Base-by-base conservation (phyloP, 2,888 invertebrate genomes). In the Limnephilus auricula region DNA sequence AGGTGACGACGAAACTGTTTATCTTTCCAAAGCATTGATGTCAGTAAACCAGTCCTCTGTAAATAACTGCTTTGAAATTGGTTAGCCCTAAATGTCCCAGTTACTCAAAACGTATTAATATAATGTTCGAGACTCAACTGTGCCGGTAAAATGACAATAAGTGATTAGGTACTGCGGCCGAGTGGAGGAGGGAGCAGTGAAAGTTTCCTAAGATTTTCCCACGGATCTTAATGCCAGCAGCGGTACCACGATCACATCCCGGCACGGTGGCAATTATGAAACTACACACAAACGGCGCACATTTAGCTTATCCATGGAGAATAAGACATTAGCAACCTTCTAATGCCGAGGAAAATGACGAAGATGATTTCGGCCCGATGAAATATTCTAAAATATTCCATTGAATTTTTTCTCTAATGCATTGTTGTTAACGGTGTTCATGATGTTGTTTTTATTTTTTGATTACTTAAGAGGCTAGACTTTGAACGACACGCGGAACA, bases 161-260 rank as follows among this genome's bases (percentile, higher is more conserved):
- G 40, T 37, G 37, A 85, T 40, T 85, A 9, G 65, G 34, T 37
- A 25, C 82, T 83, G 37, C 65, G 31, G 85, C 40, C 78, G 86
- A 85, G 85, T 88, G 90, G 91, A 25, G 80, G 88, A 91, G 88
- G 79, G 79, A 90, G 89, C 90, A 91, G 92, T 91, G 92, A 92
- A 92, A 92, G 92, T 92, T 90, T 65, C 65, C 65, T 65, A 25
- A 25, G 65, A 65, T 65, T 65, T 92, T 91, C 92, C 92, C 91
- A 91, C 91, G 92, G 91, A 32, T 37, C 80, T 79, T 45, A 91
- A 91, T 91, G 90, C 79, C 91, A 65, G 34, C 91, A 65, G 34
- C 85, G 89, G 86, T 89, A 86, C 86, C 91, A 91, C 80, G 91
- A 90, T 65, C 92, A 84, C 91, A 92, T 91, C 92, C 91, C 91